Base-by-base conservation (phyloP, 2,797 vertebrate species). In the Hafferia zeledoni region DNA sequence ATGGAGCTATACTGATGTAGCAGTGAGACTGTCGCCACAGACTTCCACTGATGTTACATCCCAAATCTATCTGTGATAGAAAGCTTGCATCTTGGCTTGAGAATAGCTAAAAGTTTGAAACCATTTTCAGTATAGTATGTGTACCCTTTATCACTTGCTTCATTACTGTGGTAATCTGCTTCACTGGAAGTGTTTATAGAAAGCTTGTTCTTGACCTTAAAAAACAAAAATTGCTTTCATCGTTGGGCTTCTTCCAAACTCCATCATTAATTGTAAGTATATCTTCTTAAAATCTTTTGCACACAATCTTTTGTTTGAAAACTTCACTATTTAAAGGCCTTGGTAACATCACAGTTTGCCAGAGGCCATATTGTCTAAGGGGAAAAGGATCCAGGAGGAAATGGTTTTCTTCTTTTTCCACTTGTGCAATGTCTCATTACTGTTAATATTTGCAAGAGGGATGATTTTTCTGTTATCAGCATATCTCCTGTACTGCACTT, bases 151-250 rank as follows among this genome's bases (percentile, higher is more conserved):
- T 87, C 65, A 33, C 67, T 64, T 87, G 53, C 75, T 87, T 94
- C 92, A 82, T 95, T 90, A 77, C 37, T 46, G 56, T 86, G 74
- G 57, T 93, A 97, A 95, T 91, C 86, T 93, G 75, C 65, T 86
- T 95, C 68, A 61, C 33, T 83, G 8, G 4, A 3, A 79, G 47
- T 90, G 75, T 90, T 93, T 96, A 91, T 47, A 87, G 76, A 91
- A 95, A 79, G 68, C 61, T 94, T 92, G 71, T 93, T 95, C 92
- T 91, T 46, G 89, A 92, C 72, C 77, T 93, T 96, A 89, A 71
- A 90, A 97, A 96, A 95, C 82, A 96, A 83, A 77, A 95, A 92
- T 82, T 87, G 39, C 59, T 95, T 92, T 90, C 56, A 82, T 87
- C 95, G 33, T 82, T 94, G 87, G 80, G 44, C 28, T 93, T 94